Evolutionary conservation across 2,888 invertebrate species (phyloP).

Genomic region (Parnassius mnemosyne): DNA sequence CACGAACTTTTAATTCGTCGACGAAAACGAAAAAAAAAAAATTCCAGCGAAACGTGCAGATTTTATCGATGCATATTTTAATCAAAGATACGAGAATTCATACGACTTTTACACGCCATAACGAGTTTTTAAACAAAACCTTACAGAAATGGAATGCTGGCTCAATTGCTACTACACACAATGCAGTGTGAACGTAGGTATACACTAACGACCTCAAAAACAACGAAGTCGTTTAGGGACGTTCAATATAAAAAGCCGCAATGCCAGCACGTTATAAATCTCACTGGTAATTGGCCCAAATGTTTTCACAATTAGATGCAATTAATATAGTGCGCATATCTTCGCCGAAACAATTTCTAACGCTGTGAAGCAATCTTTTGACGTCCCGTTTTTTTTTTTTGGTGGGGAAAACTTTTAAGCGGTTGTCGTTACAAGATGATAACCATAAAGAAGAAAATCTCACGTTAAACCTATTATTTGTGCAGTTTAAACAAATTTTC

Average conservation of each 20-base stretch:
- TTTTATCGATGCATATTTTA: no score
- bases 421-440: no score
- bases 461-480: no score
- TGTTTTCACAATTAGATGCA: conserved; percentile 24
- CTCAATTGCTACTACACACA: not conserved
- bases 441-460: no score
- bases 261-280: conserved; percentile 26
- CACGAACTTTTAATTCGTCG: no score
- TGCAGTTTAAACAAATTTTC: no score
- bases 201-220: conserved; percentile 5
- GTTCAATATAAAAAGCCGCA: conserved; percentile 12
- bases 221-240: conserved; percentile 10
- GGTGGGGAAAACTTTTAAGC: no score
- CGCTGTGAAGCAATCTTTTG: not conserved
- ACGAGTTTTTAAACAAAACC: not conserved
- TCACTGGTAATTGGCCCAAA: conserved; percentile 22
- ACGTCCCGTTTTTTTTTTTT: not conserved
- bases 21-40: no score
- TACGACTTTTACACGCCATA: no score
- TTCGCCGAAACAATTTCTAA: conserved; percentile 2
- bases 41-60: no score
- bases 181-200: conserved; percentile 6
- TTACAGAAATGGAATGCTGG: not conserved
- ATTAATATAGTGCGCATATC: conserved; percentile 15
- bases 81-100: no score